These are phyloP conservation scores for Rhagium mordax DNA, from an alignment of 2,888 invertebrate genomes.

Conservation along the genomic window DNA sequence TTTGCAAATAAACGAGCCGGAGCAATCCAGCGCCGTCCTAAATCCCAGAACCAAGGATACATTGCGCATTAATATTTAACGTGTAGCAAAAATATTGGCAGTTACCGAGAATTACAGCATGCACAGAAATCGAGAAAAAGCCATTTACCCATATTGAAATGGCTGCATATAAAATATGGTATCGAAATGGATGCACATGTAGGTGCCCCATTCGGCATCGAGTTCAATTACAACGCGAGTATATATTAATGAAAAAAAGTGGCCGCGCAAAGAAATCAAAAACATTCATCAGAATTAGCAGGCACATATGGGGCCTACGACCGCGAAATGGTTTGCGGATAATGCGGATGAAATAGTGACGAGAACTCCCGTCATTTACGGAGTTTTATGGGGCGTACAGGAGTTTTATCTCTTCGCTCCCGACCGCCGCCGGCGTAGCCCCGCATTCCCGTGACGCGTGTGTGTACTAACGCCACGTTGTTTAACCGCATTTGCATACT, in stretches of 20 bases:
- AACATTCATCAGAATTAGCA: conserved; percentile 68
- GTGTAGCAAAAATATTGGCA: conserved; percentile 19
- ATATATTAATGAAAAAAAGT: conserved; percentile 53
- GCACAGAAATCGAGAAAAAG: not conserved
- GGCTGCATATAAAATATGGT: conserved; percentile 9
- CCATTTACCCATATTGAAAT: conserved; percentile 20
- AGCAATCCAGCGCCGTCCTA: not conserved
- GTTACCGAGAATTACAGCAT: conserved; percentile 20
- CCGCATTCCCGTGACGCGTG: conserved; percentile 34
- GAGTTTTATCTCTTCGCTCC: conserved; percentile 64
- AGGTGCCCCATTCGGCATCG: conserved; percentile 51
- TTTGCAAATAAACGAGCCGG: not conserved
- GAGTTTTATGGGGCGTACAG: conserved; percentile 65
- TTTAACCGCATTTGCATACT: conserved; percentile 51
- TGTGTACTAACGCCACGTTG: conserved; percentile 41
- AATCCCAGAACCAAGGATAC: not conserved
- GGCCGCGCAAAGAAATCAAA: conserved; percentile 64
- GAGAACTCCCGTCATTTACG: conserved; percentile 67
- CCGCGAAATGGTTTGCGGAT: conserved; percentile 66
- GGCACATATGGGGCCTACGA: conserved; percentile 63
- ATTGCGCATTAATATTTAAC: not conserved
- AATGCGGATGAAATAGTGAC: conserved; percentile 66
- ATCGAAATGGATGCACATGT: conserved; percentile 5
- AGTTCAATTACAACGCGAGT: conserved; percentile 48
- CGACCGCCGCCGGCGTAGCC: conserved; percentile 58